phyloP scores from a whole-genome alignment of 2,113 vertebrate species.

The Loxodonta africana region DNA sequence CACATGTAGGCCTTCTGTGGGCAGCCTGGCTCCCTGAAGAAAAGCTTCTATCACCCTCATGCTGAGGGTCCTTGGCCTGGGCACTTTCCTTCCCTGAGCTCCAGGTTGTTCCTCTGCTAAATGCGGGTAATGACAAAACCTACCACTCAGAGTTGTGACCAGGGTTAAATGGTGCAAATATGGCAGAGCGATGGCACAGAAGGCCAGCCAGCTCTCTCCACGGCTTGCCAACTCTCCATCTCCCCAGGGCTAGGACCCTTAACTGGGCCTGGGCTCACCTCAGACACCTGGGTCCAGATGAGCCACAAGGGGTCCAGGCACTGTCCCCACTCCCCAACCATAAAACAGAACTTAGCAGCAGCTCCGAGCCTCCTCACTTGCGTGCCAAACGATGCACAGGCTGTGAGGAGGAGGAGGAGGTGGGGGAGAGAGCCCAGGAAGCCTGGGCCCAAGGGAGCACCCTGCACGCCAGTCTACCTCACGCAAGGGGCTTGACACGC shows the following conservation, averaged over 20 bases:
- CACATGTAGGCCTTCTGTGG: neutral
- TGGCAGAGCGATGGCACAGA: too few relatives aligned
- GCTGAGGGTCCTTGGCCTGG: neutral
- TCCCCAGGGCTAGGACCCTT: neutral
- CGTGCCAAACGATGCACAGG: neutral
- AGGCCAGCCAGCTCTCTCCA: neutral
- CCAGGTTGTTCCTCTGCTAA: neutral
- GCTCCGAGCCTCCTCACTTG: neutral
- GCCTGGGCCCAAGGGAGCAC: slow-evolving; percentile 81
- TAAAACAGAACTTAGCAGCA: accelerated
- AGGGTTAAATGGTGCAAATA: too few relatives aligned
- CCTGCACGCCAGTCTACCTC: neutral
- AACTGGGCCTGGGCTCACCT: neutral
- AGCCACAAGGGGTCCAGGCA: neutral
- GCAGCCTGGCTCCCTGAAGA: neutral
- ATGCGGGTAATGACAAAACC: neutral
- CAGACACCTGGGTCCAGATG: neutral
- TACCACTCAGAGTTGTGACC: neutral
- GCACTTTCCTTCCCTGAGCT: neutral
- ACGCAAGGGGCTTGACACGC: slow-evolving; percentile 81
- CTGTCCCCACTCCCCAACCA: neutral
- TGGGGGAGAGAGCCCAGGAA: slow-evolving; percentile 22
- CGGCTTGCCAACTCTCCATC: accelerated
- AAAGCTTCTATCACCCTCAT: neutral
- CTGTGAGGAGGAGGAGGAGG: slow-evolving; percentile 29